These are phyloP conservation scores for Tupiocoris notatus DNA, from an alignment of 2,888 invertebrate species.

Conservation along the genomic window DNA sequence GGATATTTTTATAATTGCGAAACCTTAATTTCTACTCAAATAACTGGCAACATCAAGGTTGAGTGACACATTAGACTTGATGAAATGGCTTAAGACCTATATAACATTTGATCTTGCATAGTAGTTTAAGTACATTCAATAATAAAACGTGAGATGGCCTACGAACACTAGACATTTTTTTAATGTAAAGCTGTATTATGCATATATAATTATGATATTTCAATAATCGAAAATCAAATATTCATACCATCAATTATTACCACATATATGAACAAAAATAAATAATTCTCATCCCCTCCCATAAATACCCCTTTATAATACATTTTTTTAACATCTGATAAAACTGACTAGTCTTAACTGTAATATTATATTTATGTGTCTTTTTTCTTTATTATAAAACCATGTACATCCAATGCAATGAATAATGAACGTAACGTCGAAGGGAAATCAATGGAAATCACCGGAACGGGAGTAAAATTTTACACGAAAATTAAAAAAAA, in stretches of 20 bases:
- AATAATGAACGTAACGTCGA: constrained; percentile 3
- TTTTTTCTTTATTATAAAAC: constrained; percentile 45
- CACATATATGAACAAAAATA: constrained; percentile 45
- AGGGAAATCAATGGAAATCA: neutral
- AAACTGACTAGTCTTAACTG: constrained; percentile 48
- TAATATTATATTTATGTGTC: constrained; percentile 45
- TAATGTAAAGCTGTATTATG: constrained; percentile 45
- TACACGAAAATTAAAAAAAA: constrained; percentile 2
- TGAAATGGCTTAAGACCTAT: constrained; percentile 32
- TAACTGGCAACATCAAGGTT: constrained; percentile 48
- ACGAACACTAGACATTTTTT: constrained; percentile 44
- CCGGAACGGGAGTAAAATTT: constrained; percentile 15
- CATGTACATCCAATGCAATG: constrained; percentile 47
- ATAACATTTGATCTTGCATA: constrained; percentile 40
- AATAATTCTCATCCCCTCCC: constrained; percentile 49
- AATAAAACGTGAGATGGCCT: constrained; percentile 44
- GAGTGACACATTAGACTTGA: constrained; percentile 39
- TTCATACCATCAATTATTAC: constrained; percentile 39
- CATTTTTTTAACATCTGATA: constrained; percentile 48
- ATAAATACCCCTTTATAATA: constrained; percentile 49
- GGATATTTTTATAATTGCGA: constrained; percentile 24
- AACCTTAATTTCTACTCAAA: constrained; percentile 32
- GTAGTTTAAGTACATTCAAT: constrained; percentile 39
- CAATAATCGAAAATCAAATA: constrained; percentile 27
- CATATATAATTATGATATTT: constrained; percentile 36